A percentile compares a stretch with the other conserved stretches of the same genome.
Conservation (phyloP, 2,797 vertebrate genomes). For the Parauchenoglanis punctatus region DNA sequence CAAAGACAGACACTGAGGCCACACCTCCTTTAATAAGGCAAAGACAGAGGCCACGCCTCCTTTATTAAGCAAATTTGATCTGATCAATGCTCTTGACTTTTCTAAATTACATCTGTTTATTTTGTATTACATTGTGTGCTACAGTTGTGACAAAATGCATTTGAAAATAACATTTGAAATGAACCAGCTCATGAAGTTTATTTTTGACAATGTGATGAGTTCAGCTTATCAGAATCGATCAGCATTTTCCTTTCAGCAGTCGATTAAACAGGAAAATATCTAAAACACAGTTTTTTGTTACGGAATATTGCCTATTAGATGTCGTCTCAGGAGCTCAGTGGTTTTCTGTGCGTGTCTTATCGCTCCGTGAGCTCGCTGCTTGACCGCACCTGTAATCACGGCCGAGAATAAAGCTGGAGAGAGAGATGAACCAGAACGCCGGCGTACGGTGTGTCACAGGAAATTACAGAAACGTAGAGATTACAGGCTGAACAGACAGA, state of each 20-base stretch:
- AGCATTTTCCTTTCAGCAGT: background rate
- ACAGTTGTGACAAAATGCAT: background rate
- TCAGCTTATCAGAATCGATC: background rate
- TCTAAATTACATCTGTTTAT: background rate
- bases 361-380: background rate
- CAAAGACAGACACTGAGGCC: background rate
- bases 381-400: constrained; percentile 24
- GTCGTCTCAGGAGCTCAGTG: constrained; percentile 14
- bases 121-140: background rate
- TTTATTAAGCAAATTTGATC: background rate
- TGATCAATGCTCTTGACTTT: background rate
- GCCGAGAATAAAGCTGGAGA: background rate
- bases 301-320: background rate
- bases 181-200: background rate
- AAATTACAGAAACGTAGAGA: constrained; percentile 33
- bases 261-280: background rate
- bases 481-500: constrained; percentile 16
- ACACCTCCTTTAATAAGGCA: background rate
- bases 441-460: constrained; percentile 12
- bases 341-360: constrained; percentile 6
- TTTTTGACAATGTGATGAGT: background rate
- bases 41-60: background rate
- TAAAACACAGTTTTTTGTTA: background rate
- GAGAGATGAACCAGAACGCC: background rate
- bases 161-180: background rate